These are phyloP conservation scores for Chauna torquata DNA, from an alignment of 2,113 vertebrate species.

Conservation along the genomic window DNA sequence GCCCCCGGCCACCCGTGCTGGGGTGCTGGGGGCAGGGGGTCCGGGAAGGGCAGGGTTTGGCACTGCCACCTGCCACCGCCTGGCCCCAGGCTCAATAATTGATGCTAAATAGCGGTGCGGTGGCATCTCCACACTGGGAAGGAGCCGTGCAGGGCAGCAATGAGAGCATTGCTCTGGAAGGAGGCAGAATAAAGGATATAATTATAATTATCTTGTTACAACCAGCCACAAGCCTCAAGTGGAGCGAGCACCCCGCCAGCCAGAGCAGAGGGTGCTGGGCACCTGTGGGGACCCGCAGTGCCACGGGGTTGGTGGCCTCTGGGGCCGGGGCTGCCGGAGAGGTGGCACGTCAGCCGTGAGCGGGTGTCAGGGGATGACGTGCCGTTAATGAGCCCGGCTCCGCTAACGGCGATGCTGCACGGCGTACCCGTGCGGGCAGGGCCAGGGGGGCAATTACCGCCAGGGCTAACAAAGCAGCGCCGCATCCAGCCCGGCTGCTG, in stretches of 20 bases:
- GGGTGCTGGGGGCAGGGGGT: not conserved
- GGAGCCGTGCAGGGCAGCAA: not conserved
- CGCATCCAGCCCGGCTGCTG: not conserved
- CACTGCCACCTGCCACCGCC: not conserved
- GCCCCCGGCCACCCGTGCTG: too few species aligned
- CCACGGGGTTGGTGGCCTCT: not conserved
- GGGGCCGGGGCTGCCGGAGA: not conserved
- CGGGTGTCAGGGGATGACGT: not conserved
- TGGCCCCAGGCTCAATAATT: not conserved
- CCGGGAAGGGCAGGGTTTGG: not conserved
- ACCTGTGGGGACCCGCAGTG: not conserved
- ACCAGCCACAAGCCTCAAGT: not conserved
- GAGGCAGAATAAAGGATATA: not conserved
- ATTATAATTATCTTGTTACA: not conserved
- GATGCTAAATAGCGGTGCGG: accelerated
- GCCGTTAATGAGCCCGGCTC: not conserved
- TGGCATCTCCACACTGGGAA: not conserved
- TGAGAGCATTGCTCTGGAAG: accelerated
- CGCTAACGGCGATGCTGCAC: not conserved
- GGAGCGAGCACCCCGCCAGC: not conserved
- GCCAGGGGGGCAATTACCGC: not conserved
- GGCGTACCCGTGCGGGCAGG: not conserved
- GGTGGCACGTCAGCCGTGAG: accelerated
- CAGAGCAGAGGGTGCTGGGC: not conserved
- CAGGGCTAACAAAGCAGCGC: not conserved